phyloP scores from a whole-genome alignment of 2,113 vertebrate species.

The Tyto alba region DNA sequence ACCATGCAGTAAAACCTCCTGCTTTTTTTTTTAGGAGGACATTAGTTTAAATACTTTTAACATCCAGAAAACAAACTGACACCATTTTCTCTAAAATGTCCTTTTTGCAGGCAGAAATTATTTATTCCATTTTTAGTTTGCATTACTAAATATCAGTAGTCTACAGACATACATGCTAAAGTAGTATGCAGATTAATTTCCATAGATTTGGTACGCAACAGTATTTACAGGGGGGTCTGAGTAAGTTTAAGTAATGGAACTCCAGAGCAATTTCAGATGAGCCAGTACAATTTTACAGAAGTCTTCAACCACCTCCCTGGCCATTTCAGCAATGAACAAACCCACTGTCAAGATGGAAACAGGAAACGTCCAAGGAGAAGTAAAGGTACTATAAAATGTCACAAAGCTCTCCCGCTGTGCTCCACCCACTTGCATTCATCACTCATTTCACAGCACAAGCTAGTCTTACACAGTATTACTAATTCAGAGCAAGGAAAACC shows the following conservation, averaged over 20 bases:
- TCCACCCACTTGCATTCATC: background rate
- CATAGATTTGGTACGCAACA: too few relatives aligned
- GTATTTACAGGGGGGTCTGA: background rate
- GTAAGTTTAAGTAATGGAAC: background rate
- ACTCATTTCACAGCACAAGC: background rate
- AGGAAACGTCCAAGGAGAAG: background rate
- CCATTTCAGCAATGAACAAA: background rate
- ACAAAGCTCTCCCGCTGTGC: background rate
- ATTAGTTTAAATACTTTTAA: background rate
- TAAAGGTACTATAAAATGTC: background rate
- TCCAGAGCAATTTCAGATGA: background rate
- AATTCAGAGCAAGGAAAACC: background rate
- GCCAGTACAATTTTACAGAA: background rate
- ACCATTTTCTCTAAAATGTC: background rate
- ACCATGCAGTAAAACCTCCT: background rate
- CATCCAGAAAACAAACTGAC: background rate
- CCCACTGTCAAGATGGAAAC: background rate
- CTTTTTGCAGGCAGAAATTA: background rate
- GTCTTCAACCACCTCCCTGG: background rate
- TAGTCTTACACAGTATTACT: background rate
- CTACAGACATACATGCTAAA: background rate
- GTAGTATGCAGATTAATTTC: background rate
- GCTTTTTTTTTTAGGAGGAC: background rate
- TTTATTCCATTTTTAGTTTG: background rate
- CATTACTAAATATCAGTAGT: background rate